Percentiles rank a stretch among this genome's conserved stretches.
These are phyloP conservation scores for Dendrocincla fuliginosa DNA, from an alignment of 2,797 vertebrate species.

Conservation along the genomic window DNA sequence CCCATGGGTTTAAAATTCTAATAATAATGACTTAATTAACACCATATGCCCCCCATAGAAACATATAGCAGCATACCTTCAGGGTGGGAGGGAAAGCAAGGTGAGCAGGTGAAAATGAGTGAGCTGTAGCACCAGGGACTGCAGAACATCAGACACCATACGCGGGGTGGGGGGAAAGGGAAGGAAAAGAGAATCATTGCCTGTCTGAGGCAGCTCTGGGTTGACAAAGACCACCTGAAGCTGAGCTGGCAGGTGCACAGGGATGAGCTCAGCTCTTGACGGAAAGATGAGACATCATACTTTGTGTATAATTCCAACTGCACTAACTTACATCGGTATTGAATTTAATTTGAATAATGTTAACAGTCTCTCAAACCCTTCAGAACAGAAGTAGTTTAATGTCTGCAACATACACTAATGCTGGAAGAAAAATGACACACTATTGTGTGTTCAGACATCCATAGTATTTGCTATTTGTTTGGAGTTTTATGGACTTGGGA, in stretches of 20 bases:
- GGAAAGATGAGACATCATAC: neutral
- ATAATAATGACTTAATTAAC: neutral
- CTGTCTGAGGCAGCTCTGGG: neutral
- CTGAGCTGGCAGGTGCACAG: constrained; percentile 3
- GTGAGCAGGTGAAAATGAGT: neutral
- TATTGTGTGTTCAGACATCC: constrained; percentile 59
- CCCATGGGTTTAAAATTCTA: neutral
- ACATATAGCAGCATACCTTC: neutral
- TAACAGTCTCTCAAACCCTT: constrained; percentile 45
- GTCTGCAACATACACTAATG: constrained; percentile 42
- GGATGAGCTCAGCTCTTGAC: constrained; percentile 7
- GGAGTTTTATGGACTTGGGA: constrained; percentile 49
- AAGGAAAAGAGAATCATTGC: neutral
- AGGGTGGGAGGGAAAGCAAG: neutral
- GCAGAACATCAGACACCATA: neutral
- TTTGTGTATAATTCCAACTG: neutral
- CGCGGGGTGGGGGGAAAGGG: neutral
- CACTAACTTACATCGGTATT: constrained; percentile 2
- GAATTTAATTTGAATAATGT: constrained; percentile 57
- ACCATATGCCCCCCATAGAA: neutral
- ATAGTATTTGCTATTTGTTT: constrained; percentile 56
- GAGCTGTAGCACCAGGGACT: neutral
- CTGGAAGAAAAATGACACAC: constrained; percentile 42
- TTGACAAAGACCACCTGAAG: constrained; percentile 43
- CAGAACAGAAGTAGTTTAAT: constrained; percentile 41